Conservation (phyloP, 2,797 vertebrate species). For the Okamejei kenojei region DNA sequence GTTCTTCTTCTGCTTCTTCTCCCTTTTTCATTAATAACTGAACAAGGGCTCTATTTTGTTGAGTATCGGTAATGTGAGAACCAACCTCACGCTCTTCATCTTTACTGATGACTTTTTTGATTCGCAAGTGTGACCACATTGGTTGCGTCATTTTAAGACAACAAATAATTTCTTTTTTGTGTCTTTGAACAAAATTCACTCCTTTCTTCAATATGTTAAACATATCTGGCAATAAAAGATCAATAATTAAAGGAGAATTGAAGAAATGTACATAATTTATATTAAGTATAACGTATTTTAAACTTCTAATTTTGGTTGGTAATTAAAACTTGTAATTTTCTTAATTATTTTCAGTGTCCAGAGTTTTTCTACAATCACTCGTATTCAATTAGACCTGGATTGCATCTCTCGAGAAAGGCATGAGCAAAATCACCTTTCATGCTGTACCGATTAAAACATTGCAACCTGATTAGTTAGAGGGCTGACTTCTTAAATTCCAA, state of each 20-base stretch:
- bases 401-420: background rate
- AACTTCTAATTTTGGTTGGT: background rate
- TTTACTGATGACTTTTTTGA: background rate
- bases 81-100: conserved; percentile 20
- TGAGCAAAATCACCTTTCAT: background rate
- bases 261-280: background rate
- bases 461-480: background rate
- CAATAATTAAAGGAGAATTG: background rate
- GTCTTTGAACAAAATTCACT: conserved; percentile 24
- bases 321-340: conserved; percentile 8
- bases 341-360: background rate
- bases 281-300: background rate
- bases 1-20: conserved; percentile 34
- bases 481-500: background rate
- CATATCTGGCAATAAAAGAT: conserved; percentile 26
- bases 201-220: conserved; percentile 23
- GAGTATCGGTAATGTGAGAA: conserved; percentile 16
- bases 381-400: background rate
- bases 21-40: conserved; percentile 32
- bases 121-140: conserved; percentile 14
- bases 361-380: background rate
- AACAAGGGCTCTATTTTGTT: conserved; percentile 32
- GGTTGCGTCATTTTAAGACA: conserved; percentile 29
- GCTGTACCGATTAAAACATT: background rate
- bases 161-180: conserved; percentile 36